phyloP scores from a whole-genome alignment of 2,888 invertebrate genomes.

The Vannuccia rotundouncinata region DNA sequence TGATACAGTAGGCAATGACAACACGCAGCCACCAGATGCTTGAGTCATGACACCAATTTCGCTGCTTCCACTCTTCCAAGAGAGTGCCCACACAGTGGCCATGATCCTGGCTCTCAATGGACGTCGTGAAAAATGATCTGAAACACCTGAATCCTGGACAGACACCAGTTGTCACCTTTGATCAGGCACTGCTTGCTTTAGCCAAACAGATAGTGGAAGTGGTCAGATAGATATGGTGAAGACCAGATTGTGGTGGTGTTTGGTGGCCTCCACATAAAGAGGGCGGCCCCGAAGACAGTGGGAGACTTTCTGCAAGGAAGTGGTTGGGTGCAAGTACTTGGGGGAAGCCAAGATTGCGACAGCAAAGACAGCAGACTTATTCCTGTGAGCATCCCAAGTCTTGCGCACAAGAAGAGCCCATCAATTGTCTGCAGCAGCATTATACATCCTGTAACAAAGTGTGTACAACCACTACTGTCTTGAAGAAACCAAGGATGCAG shows the following conservation, averaged over 20 bases:
- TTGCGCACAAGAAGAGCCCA: not conserved
- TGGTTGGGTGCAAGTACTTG: not conserved
- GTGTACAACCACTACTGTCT: not conserved
- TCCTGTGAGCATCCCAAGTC: not conserved
- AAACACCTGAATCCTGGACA: slow-evolving; percentile 16
- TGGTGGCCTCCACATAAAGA: slow-evolving; percentile 3
- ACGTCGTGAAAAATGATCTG: not conserved
- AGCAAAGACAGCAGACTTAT: not conserved
- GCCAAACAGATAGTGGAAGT: not conserved
- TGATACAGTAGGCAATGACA: too few relatives aligned
- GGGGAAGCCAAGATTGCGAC: not conserved
- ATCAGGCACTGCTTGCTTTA: slow-evolving; percentile 6
- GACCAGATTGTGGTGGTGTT: not conserved
- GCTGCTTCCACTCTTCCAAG: not conserved
- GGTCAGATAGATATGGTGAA: slow-evolving; percentile 15
- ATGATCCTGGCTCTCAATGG: slow-evolving; percentile 1
- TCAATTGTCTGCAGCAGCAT: not conserved
- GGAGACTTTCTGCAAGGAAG: not conserved
- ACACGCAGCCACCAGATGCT: too few relatives aligned
- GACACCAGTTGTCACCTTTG: not conserved
- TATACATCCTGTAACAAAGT: not conserved
- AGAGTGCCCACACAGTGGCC: not conserved
- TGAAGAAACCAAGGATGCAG: not conserved
- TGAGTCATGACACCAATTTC: not conserved
- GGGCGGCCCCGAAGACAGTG: not conserved